Evolutionary conservation across 1,140 invertebrate genomes (phyloP).

Genomic region (Mactra quadrangularis): DNA sequence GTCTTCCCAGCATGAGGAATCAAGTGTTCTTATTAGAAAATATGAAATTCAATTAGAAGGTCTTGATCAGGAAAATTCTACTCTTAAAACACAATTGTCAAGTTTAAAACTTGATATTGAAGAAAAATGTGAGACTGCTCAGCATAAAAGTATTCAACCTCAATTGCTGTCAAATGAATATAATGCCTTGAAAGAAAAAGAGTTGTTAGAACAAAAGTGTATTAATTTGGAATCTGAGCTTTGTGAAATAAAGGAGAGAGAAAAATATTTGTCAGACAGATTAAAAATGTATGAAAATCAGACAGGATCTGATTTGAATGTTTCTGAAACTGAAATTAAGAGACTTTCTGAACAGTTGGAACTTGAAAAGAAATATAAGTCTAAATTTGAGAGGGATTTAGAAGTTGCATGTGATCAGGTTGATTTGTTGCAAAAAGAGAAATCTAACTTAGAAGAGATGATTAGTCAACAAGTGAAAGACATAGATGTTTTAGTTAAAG

Average conservation of each 20-base stretch:
- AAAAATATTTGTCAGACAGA: constrained; percentile 38
- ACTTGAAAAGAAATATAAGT: constrained; percentile 56
- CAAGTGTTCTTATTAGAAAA: constrained; percentile 7
- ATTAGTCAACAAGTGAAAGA: neutral
- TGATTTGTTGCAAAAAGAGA: constrained; percentile 11
- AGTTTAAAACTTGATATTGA: constrained; percentile 26
- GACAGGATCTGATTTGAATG: neutral
- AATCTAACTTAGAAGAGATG: constrained; percentile 6
- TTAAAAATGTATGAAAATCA: constrained; percentile 48
- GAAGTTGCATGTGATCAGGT: constrained; percentile 6
- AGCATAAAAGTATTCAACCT: neutral
- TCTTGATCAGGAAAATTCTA: constrained; percentile 55
- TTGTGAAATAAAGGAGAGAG: constrained; percentile 14
- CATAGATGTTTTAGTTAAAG: neutral
- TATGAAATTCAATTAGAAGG: constrained; percentile 49
- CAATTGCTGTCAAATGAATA: neutral
- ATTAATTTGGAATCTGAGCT: constrained; percentile 15
- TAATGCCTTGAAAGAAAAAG: constrained; percentile 13
- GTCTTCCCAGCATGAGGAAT: neutral
- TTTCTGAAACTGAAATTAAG: neutral
- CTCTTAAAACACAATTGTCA: constrained; percentile 37
- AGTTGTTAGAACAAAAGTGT: constrained; percentile 8
- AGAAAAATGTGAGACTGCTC: neutral
- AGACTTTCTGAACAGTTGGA: constrained; percentile 41
- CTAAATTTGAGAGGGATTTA: constrained; percentile 48